A percentile compares a stretch with the other conserved stretches of the same genome.
These are phyloP conservation scores for Macrotus californicus DNA, from an alignment of 2,113 vertebrate species.

Conservation along the genomic window DNA sequence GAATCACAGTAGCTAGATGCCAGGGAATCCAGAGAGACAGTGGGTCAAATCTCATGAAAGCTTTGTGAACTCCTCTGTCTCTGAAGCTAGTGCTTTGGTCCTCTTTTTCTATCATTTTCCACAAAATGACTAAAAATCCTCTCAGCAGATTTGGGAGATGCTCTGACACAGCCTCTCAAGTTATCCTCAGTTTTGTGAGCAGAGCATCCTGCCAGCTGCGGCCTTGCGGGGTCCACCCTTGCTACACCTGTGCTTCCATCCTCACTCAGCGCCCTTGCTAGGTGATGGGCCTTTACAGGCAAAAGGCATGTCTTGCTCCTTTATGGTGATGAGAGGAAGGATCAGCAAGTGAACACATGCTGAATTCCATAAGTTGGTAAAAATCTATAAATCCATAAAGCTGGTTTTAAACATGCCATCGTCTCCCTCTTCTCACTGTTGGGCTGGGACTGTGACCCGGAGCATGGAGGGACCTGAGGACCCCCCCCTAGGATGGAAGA, in stretches of 20 bases:
- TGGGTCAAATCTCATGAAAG: neutral
- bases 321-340: neutral
- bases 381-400: neutral
- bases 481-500: neutral
- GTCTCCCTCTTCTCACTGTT: neutral
- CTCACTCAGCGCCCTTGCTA: too few species aligned
- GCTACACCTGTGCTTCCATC: fast-evolving
- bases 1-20: neutral
- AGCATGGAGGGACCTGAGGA: neutral
- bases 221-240: neutral
- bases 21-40: neutral
- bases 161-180: neutral
- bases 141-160: neutral
- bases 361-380: neutral
- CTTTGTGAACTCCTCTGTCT: neutral
- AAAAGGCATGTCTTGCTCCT: neutral
- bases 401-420: neutral
- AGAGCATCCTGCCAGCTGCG: neutral
- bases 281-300: neutral
- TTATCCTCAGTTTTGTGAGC: neutral
- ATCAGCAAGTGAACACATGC: neutral
- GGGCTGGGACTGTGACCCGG: neutral
- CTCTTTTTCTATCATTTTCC: neutral
- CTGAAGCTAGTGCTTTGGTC: neutral
- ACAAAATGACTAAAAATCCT: neutral